Conservation (phyloP, 2,797 vertebrate species). For the Austrolebias charrua region DNA sequence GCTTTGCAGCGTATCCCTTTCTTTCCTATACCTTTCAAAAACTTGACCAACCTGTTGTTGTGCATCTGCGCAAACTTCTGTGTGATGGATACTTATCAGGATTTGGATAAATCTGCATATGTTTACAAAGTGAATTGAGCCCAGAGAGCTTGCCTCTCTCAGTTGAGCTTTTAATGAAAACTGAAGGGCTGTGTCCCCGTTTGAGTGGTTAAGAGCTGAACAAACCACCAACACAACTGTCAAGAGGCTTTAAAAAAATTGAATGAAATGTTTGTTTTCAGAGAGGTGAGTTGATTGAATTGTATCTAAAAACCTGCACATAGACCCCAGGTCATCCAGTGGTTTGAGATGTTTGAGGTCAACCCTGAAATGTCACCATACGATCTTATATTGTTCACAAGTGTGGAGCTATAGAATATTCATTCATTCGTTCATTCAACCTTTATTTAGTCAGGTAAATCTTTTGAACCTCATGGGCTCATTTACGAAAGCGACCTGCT, state of each 20-base stretch:
- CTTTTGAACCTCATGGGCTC: too few relatives aligned
- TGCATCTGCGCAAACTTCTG: constrained; percentile 6
- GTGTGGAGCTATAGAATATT: too few relatives aligned
- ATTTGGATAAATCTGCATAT: constrained; percentile 23
- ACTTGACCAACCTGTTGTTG: background rate
- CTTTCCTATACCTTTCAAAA: background rate
- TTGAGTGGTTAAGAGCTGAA: background rate
- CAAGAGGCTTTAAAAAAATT: background rate
- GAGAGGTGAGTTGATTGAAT: background rate
- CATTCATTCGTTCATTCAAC: too few relatives aligned
- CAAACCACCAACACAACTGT: background rate
- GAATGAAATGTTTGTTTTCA: background rate
- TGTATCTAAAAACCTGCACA: too few relatives aligned
- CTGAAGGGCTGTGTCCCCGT: background rate
- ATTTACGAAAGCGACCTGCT: too few relatives aligned
- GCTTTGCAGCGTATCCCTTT: constrained; percentile 22
- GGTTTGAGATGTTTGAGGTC: too few relatives aligned
- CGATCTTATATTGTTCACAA: too few relatives aligned
- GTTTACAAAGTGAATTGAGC: constrained; percentile 79
- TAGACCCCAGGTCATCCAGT: too few relatives aligned
- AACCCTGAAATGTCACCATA: too few relatives aligned
- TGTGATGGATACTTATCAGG: background rate
- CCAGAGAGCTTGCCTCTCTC: background rate
- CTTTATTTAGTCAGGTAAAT: too few relatives aligned
- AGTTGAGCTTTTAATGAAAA: background rate